Conservation (phyloP, 2,113 vertebrate species). For the Pao palembangensis region DNA sequence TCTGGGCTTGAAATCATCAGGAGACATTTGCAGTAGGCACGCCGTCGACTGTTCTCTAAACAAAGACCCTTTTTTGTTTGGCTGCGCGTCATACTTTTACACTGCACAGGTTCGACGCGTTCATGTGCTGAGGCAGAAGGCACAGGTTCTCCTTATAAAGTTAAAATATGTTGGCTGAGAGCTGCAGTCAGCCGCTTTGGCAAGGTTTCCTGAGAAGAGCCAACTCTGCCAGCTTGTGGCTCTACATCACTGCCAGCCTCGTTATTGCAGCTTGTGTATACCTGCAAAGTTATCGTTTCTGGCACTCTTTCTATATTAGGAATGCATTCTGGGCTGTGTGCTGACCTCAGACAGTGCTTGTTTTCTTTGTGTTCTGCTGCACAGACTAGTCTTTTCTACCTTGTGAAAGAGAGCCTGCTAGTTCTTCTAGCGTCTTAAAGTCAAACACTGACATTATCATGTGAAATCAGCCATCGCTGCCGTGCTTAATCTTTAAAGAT, state of each 20-base stretch:
- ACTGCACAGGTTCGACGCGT: constrained; percentile 37
- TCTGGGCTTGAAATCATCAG: background rate
- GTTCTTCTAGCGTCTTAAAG: too few relatives aligned
- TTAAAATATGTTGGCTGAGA: constrained; percentile 69
- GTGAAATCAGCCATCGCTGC: too few relatives aligned
- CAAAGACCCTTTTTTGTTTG: constrained; percentile 14
- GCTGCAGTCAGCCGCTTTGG: constrained; percentile 44
- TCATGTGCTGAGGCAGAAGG: constrained; percentile 38
- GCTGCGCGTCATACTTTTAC: constrained; percentile 40
- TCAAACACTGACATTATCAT: too few relatives aligned
- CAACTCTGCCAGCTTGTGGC: constrained; percentile 44
- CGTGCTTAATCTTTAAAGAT: too few relatives aligned
- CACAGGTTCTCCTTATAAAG: constrained; percentile 71
- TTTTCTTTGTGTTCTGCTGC: constrained; percentile 36
- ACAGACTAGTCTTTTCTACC: constrained; percentile 13
- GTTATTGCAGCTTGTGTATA: constrained; percentile 57
- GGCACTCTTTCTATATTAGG: constrained; percentile 47
- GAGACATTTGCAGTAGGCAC: constrained; percentile 1
- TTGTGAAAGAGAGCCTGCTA: background rate
- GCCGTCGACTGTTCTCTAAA: constrained; percentile 30
- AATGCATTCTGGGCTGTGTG: constrained; percentile 26
- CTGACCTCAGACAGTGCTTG: constrained; percentile 38
- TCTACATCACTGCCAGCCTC: constrained; percentile 50
- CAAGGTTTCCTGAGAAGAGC: constrained; percentile 33
- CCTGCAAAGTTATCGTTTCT: constrained; percentile 38